Evolutionary conservation across 2,113 vertebrate species (phyloP), one percentile per base, ranked within the genome.

Genomic region (Peromyscus californicus): DNA sequence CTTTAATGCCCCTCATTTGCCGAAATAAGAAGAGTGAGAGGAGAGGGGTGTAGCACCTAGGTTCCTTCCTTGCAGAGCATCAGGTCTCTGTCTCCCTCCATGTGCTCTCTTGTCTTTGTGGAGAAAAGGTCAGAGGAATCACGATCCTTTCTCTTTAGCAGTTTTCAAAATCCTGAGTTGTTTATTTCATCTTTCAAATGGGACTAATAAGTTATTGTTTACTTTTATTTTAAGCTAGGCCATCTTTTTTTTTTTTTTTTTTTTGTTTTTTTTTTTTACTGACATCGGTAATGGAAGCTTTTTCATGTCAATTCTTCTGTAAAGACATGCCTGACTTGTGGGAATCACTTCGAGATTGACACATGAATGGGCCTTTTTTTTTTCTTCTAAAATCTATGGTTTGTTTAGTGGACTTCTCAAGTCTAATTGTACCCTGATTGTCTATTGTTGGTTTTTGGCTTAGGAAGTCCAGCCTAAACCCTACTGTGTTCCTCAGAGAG

Each of bases 401-500:
- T 80, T 70, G 24, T 90, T 80, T 42, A 90, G 15, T 92, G 39
- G 70, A 13, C 63, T 92, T 95, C 31, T 57, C 82, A 84, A 29
- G 86, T 31, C 61, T 0, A 84, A 21, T n/a, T 74, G 7, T 33
- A 78, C 31, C 65, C 45, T 57, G 65, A 45, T 72, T 67, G 78
- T 93, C 5, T 26, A 7, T 74, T 61, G 1, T 67, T 59, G 54
- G 45, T 82, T 85, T 89, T 69, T 36, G 90, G n/a, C 67, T 76
- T 79, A 72, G 70, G n/a, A 75, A 72, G 19, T 90, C 13, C 12
- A 45, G 13, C 57, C 85, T 78, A 39, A 80, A 72, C 36, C 11
- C 69, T 39, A 29, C 19, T n/a, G 13, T 70, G 11, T 70, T 59
- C 78, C 63, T 94, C 59, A 91, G 45, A 86, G 39, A 95, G 65